Percentiles rank a stretch among this genome's conserved stretches.
phyloP scores from a whole-genome alignment of 2,113 vertebrate genomes.

The Nestor notabilis region DNA sequence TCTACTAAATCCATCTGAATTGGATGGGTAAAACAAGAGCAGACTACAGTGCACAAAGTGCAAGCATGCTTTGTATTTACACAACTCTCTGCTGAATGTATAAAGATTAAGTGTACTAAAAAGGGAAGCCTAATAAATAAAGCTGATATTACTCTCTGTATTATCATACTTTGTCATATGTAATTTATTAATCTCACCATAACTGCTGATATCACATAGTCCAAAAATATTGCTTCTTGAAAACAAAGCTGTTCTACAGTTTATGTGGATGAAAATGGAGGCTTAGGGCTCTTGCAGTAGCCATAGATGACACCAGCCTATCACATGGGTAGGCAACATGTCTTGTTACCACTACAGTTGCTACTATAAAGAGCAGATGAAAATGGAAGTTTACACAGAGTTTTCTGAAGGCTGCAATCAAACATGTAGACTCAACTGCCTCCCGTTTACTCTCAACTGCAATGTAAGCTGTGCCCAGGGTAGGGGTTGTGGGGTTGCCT shows the following conservation, averaged over 20 bases:
- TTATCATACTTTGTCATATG: not conserved
- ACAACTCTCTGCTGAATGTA: not conserved
- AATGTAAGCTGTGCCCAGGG: not conserved
- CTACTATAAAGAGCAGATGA: not conserved
- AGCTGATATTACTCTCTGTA: not conserved
- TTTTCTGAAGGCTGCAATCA: not conserved
- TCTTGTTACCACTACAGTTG: not conserved
- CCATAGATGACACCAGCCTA: not conserved
- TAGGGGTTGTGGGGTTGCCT: not conserved
- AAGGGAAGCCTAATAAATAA: not conserved
- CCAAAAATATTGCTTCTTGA: not conserved
- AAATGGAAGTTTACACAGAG: not conserved
- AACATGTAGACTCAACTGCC: not conserved
- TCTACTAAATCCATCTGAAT: not conserved
- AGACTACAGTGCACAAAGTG: not conserved
- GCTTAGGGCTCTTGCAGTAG: not conserved
- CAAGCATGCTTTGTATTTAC: not conserved
- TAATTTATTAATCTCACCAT: not conserved
- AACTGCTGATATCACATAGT: not conserved
- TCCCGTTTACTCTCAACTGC: not conserved
- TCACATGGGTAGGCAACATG: not conserved
- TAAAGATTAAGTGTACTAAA: not conserved
- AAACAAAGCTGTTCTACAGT: not conserved
- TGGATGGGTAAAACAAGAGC: not conserved
- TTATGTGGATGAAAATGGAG: not conserved